Percentiles rank a stretch among this genome's conserved stretches.
Conservation (phyloP, 2,113 vertebrate genomes). For the Lethenteron camtschaticum region DNA sequence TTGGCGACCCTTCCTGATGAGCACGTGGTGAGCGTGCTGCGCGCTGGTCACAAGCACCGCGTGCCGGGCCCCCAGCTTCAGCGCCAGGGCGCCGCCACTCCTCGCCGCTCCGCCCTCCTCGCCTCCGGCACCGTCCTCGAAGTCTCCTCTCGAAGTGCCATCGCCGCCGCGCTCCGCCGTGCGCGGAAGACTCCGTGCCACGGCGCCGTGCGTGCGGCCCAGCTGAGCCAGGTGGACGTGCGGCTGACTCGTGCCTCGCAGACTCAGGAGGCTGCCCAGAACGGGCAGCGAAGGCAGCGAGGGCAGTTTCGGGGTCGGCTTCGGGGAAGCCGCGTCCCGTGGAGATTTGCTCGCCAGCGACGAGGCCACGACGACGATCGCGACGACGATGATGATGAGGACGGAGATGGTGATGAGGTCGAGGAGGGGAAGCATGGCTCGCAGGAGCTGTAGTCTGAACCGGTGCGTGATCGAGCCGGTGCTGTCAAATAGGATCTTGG, state of each 20-base stretch:
- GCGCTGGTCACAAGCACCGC: slow-evolving; percentile 1
- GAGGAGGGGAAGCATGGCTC: no score
- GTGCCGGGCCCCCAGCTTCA: background rate
- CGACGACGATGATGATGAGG: no score
- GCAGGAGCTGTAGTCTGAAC: no score
- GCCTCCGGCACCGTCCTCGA: no score
- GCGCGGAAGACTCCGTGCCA: background rate
- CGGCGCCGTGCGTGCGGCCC: background rate
- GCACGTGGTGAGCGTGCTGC: slow-evolving; percentile 2
- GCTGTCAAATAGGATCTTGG: no score
- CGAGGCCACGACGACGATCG: no score
- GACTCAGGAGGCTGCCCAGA: background rate
- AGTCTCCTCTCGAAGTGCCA: no score
- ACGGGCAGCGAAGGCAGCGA: slow-evolving; percentile 1
- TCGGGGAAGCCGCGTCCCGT: background rate
- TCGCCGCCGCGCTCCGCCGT: no score
- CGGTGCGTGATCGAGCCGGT: no score
- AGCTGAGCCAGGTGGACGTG: slow-evolving; percentile 1
- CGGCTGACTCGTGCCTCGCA: background rate
- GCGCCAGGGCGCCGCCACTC: background rate
- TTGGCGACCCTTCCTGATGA: background rate
- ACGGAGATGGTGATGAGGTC: no score
- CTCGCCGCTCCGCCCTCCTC: no score
- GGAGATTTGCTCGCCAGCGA: no score
- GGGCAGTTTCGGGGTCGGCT: background rate